These are phyloP conservation scores for Conops quadrifasciatus DNA, from an alignment of 2,888 invertebrate genomes.

Conservation along the genomic window DNA sequence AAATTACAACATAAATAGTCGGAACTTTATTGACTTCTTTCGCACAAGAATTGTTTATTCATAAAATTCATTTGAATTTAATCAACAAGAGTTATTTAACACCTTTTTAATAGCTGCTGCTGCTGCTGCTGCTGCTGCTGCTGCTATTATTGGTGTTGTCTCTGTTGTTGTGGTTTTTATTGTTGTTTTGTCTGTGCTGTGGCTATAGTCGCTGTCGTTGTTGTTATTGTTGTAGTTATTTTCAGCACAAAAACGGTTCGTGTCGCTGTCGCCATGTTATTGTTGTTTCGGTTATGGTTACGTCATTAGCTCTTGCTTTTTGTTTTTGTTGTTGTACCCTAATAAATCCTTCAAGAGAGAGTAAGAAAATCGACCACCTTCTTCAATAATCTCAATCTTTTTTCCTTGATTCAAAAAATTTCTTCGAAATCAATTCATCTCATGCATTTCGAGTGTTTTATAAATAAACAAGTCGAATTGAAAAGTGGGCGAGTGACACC, in stretches of 20 bases:
- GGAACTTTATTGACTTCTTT: background rate
- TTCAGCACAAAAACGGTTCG: too few species aligned
- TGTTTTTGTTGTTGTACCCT: too few species aligned
- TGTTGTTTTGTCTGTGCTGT: conserved; percentile 12
- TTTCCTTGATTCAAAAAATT: background rate
- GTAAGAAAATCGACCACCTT: too few species aligned
- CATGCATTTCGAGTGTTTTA: conserved; percentile 60
- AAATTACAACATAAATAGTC: background rate
- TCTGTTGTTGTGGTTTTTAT: background rate
- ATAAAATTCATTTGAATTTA: conserved; percentile 6
- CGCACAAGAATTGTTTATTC: conserved; percentile 5
- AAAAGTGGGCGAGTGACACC: too few species aligned
- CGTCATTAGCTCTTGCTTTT: too few species aligned
- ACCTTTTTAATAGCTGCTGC: background rate
- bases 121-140: background rate
- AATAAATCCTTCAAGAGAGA: too few species aligned
- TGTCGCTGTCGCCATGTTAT: too few species aligned
- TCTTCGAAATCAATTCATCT: conserved; percentile 36
- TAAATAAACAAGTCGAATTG: conserved; percentile 53
- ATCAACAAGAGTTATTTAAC: background rate
- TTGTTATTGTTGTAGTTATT: background rate
- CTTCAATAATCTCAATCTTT: background rate
- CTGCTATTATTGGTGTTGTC: background rate
- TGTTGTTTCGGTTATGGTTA: too few species aligned
- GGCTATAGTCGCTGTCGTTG: background rate